Base-by-base conservation (phyloP, 2,113 vertebrate species). In the Pseudolaguvia tuberculata region DNA sequence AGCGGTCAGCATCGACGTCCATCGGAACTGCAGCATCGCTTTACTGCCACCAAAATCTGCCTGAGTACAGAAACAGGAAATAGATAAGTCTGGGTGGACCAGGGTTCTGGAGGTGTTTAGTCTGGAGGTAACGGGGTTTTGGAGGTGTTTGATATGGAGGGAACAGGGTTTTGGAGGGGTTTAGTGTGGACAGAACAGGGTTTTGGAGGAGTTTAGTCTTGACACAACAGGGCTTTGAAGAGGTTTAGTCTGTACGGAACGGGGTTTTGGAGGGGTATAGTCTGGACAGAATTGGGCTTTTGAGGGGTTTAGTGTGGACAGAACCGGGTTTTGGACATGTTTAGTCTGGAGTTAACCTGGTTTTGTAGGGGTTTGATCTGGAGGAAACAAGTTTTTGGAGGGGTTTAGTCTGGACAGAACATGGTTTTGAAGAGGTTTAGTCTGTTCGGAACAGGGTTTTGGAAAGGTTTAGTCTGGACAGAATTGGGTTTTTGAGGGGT, bases 1-100 rank as follows among this genome's bases (percentile, higher is more conserved):
- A 31, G 87, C 82, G 18, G 77, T 87, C 77, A 91, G 42, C 78
- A 84, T 82, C 15, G 91, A 91, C 0, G 91, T 91, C 91, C 90
- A 92, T 1, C 4, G 78, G 31, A 1, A 80, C 85, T 91, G 90
- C 56, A 91, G 50, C 0, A 13, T 12, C 35, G 55, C 70, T 76
- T 91, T 91, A 0, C 52, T 68, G 0, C 91, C 90, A 0, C 91
- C 91, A 0, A 0, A 1, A 68, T 92, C 91, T 4, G 67, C 39
- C 90, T 92, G 7, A 8, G 27, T 72, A 56, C 18, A 70, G 4
- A 42, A 5, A 4, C 13, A 39, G 2, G 20, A 25, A 70, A 70
- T 3, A 17, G 5, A 2, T 15, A 39, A 20, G 53, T 8, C 53
- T 56, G 53, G 20, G 23, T 23, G 53, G 17, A 21, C 6, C 23